Evolutionary conservation across 2,113 vertebrate genomes (phyloP), one percentile per base, ranked within the genome.

Genomic region (Anguilla rostrata): DNA sequence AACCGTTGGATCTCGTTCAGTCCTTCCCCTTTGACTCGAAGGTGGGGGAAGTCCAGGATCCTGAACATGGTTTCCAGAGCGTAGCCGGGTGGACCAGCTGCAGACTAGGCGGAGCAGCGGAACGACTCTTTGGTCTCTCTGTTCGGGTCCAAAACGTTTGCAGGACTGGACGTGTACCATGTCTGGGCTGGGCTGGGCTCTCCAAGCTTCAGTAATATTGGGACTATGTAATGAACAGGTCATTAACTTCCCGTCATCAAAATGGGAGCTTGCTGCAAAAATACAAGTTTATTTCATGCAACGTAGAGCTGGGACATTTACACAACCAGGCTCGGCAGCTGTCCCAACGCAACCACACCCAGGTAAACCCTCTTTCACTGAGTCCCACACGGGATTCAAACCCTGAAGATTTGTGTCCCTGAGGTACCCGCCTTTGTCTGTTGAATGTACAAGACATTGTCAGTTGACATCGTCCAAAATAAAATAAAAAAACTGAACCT

Each of bases 31-130:
- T 9, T 83, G 63, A 63, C 53, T 83, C 71, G 12, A 75, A 29
- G 22, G 11, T 34, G 81, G 84, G 87, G 87, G 82, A 90, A 87
- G 79, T 88, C 57, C 20, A 78, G 91, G 91, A 92, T 94, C 90
- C 91, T 29, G n/a, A 75, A 89, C 87, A 92, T 92, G 90, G 88
- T 90, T 92, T 83, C 34, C 90, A 92, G 90, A 90, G 91, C 90
- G 91, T 88, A 86, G 90, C 89, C 94, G 94, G 94, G 94, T 95
- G 94, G 95, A 95, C 94, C 89, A 92, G 91, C 93, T 92, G 92
- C 94, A 94, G 94, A 95, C 93, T 95, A 94, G 95, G 95, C 95
- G 95, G 95, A 94, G 93, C 89, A 88, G 90, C 87, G 89, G 94
- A 92, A 86, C 90, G 91, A 93, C 92, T 90, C 92, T 92, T 90